Base-by-base conservation (phyloP, 1,140 invertebrate genomes). In the Phymastichus coffea region DNA sequence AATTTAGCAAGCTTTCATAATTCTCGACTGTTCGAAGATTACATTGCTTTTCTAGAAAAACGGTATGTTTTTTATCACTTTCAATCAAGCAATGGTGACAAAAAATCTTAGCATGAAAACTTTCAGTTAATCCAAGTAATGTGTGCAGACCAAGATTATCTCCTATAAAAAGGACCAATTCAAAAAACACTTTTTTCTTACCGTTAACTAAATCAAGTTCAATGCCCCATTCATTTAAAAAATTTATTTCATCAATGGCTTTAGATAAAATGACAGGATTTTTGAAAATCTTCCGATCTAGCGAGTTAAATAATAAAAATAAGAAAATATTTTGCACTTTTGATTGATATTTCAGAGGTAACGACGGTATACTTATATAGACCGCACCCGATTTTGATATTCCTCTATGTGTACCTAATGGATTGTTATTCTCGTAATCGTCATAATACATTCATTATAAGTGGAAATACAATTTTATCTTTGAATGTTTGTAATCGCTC, bases 361-460 rank as follows among this genome's bases (percentile, higher is more conserved):
- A 17, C 12, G 26, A 15, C 12, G 37, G 37, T 22, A 40, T n/a
- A n/a, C n/a, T n/a, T n/a, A n/a, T n/a, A n/a, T n/a, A n/a, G n/a
- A n/a, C n/a, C n/a, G n/a, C n/a, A 33, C 47, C 49, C 7, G 14
- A 22, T 54, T 54, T 54, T 19, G 37, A 15, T 20, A 54, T 43
- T 12, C 51, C 51, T n/a, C 43, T 41, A 41, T 54, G 51, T 20
- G 51, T 28, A 6, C 51, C 51, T 10, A 54, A 12, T 1, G 49
- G 49, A 23, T 52, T 52, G 26, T 52, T 52, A 52, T 38, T 52
- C 26, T n/a, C n/a, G n/a, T n/a, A n/a, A n/a, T n/a, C n/a, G n/a
- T n/a, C n/a, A n/a, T n/a, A n/a, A n/a, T n/a, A n/a, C n/a, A n/a
- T n/a, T 52, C 49, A 22, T 52, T 40, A 26, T 52, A 25, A 54